These are phyloP conservation scores for Mionectes olivaceus DNA, from an alignment of 2,797 vertebrate species.

Conservation along the genomic window DNA sequence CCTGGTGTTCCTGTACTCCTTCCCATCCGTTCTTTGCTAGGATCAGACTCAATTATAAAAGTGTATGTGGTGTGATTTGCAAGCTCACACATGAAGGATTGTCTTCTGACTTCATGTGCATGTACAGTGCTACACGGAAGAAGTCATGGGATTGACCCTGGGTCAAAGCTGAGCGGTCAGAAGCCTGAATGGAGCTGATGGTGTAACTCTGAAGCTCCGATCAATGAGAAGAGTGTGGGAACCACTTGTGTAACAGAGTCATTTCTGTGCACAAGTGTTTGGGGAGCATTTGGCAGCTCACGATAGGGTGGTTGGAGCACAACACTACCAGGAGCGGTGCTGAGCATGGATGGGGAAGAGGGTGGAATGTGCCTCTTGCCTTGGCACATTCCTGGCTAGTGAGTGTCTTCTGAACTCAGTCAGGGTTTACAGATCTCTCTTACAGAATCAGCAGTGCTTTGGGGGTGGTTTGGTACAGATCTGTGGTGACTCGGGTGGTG, in stretches of 20 bases:
- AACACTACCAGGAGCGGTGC: background rate
- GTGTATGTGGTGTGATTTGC: background rate
- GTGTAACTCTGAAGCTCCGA: background rate
- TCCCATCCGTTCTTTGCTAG: background rate
- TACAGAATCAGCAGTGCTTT: background rate
- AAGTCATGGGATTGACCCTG: background rate
- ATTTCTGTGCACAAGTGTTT: background rate
- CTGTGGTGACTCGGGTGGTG: background rate
- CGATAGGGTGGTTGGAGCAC: rapidly evolving
- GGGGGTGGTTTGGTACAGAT: background rate
- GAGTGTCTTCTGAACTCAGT: background rate
- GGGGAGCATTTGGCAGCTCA: background rate
- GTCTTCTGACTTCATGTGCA: background rate
- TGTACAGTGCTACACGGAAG: background rate
- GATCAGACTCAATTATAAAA: background rate
- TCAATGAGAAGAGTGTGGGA: background rate
- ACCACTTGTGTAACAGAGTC: background rate
- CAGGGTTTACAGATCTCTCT: background rate
- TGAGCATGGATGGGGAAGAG: background rate
- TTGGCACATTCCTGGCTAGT: background rate
- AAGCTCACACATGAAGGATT: background rate
- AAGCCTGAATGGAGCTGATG: background rate
- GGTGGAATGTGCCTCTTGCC: background rate
- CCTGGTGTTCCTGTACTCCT: background rate
- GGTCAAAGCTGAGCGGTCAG: background rate